Conservation (phyloP, 2,797 vertebrate genomes). For the Cygnus olor region DNA sequence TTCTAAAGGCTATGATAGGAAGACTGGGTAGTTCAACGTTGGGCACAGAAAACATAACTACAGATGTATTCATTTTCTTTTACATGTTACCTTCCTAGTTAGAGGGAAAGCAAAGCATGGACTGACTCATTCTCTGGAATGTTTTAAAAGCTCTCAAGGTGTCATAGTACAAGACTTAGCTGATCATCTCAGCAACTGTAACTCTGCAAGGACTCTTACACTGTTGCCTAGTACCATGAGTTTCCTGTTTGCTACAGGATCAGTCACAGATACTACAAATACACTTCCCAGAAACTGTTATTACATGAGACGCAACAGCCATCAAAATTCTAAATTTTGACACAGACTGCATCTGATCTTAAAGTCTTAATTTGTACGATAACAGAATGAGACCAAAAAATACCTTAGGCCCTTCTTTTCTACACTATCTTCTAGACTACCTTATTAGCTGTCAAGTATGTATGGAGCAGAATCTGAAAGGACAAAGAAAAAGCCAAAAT, state of each 20-base stretch:
- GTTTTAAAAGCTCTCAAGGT: background rate
- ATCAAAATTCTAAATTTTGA: background rate
- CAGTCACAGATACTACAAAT: background rate
- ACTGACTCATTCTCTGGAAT: background rate
- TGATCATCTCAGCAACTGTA: background rate
- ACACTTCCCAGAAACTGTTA: background rate
- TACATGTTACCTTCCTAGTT: background rate
- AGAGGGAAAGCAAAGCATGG: background rate
- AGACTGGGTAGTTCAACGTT: background rate
- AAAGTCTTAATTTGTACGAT: background rate
- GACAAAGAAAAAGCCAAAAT: background rate
- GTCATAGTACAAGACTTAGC: background rate
- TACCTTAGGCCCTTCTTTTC: background rate
- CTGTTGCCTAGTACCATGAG: rapidly evolving
- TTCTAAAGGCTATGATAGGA: background rate
- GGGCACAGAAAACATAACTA: background rate
- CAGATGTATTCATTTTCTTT: background rate
- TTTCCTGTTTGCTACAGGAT: background rate
- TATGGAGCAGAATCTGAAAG: background rate
- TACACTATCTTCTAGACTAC: background rate
- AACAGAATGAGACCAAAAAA: background rate
- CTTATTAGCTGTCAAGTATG: background rate
- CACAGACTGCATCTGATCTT: background rate
- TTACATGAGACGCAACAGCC: background rate
- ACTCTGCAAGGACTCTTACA: background rate